These are phyloP conservation scores for Botrylloides violaceus DNA, from an alignment of 23 tunicate species.

Conservation along the genomic window DNA sequence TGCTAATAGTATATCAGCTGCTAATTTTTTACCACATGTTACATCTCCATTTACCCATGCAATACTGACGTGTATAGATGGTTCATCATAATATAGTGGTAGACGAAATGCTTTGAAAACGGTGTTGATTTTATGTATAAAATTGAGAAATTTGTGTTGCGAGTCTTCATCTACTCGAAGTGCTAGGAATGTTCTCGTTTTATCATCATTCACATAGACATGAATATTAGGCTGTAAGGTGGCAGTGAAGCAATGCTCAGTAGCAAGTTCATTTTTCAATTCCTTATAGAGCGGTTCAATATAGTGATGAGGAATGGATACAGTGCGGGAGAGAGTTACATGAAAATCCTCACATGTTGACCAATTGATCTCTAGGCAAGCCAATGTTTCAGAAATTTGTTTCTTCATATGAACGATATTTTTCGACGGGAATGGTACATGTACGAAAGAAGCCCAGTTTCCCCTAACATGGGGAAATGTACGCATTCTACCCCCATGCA, in stretches of 20 bases:
- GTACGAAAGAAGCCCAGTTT: slow-evolving; percentile 6
- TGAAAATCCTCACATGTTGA: slow-evolving; percentile 15
- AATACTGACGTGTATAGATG: slow-evolving; percentile 6
- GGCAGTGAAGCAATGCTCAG: background rate
- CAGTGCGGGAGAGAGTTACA: slow-evolving; percentile 8
- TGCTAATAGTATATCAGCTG: background rate
- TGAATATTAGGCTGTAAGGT: background rate
- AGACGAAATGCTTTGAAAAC: background rate
- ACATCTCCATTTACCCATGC: slow-evolving; percentile 8
- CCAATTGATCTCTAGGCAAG: background rate
- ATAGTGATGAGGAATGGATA: slow-evolving; percentile 4
- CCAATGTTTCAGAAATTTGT: background rate
- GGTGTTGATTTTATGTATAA: background rate
- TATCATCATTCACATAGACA: slow-evolving; percentile 10
- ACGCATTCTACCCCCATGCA: background rate
- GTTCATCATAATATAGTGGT: slow-evolving; percentile 5
- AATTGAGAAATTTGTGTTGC: background rate
- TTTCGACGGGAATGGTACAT: background rate
- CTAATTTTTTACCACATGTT: background rate
- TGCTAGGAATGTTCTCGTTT: slow-evolving; percentile 5
- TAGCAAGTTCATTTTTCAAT: background rate
- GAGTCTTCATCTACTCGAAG: background rate
- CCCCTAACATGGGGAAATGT: slow-evolving; percentile 1
- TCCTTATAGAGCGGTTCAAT: slow-evolving; percentile 3
- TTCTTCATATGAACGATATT: background rate